Base-by-base conservation (phyloP, 1,140 invertebrate species). In the Amphibalanus amphitrite region DNA sequence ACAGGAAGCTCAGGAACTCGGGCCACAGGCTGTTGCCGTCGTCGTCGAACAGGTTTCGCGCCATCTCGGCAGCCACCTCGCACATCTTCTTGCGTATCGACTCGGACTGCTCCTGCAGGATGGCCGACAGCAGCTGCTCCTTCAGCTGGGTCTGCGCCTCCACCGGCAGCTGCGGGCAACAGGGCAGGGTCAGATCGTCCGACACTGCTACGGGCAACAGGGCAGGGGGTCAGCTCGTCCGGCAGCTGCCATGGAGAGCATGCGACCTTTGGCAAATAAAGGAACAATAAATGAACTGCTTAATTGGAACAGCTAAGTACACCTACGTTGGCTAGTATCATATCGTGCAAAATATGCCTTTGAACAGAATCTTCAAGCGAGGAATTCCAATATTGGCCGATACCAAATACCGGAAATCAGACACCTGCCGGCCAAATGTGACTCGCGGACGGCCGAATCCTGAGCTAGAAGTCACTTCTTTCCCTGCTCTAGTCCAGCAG, bases 1-100 rank as follows among this genome's bases (percentile, higher is more conserved):
- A 98, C 77, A 99, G 84, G 81, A 97, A 98, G 79, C 95, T 89
- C 30, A 99, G 83, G 78, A 98, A 92, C 79, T 98, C 95, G 29
- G 92, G 93, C 97, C 97, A 99, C 73, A 89, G 87, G 81, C 97
- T 97, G 77, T 93, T 94, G 30, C 93, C 93, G 79, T 96, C 92
- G 75, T 98, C 95, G 80, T 98, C 95, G 75, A 99, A 90, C 72
- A 97, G 85, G 83, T 95, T 97, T 77, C 95, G 85, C 0, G 94
- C 93, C 33, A 98, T 84, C 84, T 99, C 97, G 38, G 95, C 90
- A 67, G 90, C 88, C 71, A 95, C 88, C 81, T 99, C 97, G 80
- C 93, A 97, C 29, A 95, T 84, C 84, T 97, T 98, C 73, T 91
- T 89, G 74, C 93, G 83, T 68, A 98, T 83, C 6, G 78, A 75